Conservation (phyloP, 2,113 vertebrate genomes). For the Camelus bactrianus region DNA sequence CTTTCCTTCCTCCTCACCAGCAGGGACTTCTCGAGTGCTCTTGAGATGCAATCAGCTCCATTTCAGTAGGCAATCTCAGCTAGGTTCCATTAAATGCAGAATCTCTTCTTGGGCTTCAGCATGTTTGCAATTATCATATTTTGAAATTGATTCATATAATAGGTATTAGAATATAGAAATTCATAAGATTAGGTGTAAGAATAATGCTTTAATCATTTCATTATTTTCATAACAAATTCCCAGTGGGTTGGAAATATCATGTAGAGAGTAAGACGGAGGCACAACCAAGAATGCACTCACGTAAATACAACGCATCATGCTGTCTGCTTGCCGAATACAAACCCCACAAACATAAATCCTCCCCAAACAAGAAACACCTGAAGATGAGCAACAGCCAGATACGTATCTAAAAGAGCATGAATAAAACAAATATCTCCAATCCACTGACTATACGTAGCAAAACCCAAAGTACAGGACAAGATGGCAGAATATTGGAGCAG, state of each 20-base stretch:
- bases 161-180: background rate
- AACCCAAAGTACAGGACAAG: background rate
- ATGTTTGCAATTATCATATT: conserved; percentile 12
- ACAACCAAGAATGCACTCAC: background rate
- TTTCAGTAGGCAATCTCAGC: background rate
- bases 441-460: background rate
- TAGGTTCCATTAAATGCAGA: background rate
- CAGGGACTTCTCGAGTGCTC: background rate
- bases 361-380: background rate
- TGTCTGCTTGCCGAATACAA: background rate
- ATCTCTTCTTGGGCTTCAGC: background rate
- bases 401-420: background rate
- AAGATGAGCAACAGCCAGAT: background rate
- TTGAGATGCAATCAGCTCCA: background rate
- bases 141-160: conserved; percentile 40
- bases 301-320: background rate
- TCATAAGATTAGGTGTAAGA: background rate
- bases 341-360: background rate
- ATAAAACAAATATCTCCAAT: background rate
- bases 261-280: background rate
- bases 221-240: background rate
- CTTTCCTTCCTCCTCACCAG: background rate
- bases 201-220: background rate
- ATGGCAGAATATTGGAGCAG: background rate
- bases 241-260: background rate